These are phyloP conservation scores for Crypturellus tataupa DNA, from an alignment of 2,797 vertebrate species.

Conservation along the genomic window DNA sequence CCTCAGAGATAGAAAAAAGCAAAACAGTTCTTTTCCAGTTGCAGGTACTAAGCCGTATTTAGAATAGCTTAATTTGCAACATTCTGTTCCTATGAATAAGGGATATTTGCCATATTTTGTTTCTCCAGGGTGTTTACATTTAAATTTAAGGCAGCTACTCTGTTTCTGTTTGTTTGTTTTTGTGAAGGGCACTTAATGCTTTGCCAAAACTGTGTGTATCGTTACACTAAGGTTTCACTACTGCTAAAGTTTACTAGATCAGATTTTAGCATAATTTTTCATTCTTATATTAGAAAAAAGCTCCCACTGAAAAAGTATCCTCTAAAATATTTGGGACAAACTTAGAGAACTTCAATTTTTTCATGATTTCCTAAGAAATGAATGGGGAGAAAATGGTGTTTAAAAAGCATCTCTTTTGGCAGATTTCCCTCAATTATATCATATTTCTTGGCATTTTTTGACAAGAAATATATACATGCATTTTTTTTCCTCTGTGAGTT, in stretches of 20 bases:
- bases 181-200: neutral
- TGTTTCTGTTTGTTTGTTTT: neutral
- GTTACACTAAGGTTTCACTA: neutral
- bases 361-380: neutral
- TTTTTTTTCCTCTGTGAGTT: neutral
- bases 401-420: neutral
- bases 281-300: neutral
- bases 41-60: conserved; percentile 75
- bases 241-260: neutral
- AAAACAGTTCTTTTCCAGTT: conserved; percentile 69
- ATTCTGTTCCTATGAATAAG: neutral
- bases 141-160: neutral
- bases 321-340: neutral
- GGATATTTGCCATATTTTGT: neutral
- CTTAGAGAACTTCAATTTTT: neutral
- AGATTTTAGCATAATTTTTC: neutral
- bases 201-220: neutral
- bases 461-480: neutral
- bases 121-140: neutral
- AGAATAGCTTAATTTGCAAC: neutral
- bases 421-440: fast-evolving
- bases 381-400: fast-evolving
- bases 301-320: neutral
- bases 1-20: conserved; percentile 76
- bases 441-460: neutral